A percentile compares a stretch with the other conserved stretches of the same genome.
Evolutionary conservation across 2,797 vertebrate species (phyloP).

Genomic region (Silurus aristotelis): DNA sequence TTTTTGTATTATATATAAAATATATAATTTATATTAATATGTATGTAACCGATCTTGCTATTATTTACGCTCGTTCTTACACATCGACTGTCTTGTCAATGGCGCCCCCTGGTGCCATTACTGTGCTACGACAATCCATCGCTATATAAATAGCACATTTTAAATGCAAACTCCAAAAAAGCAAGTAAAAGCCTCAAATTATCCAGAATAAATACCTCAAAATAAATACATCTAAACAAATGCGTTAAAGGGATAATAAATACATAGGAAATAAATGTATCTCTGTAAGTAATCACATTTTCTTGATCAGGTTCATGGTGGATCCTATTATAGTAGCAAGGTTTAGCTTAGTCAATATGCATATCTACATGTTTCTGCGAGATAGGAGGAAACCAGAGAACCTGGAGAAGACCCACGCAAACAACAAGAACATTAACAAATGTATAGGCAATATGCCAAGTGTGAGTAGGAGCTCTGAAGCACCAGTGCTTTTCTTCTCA

Average conservation of each 20-base stretch:
- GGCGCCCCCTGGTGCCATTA: constrained; percentile 27
- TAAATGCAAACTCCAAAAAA: background rate
- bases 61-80: background rate
- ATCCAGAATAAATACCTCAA: too few relatives aligned
- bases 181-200: background rate
- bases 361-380: too few relatives aligned
- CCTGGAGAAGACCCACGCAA: background rate
- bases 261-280: too few relatives aligned
- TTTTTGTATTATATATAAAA: background rate
- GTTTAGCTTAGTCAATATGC: too few relatives aligned
- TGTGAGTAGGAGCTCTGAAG: too few relatives aligned
- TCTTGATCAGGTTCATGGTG: too few relatives aligned
- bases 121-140: constrained; percentile 59
- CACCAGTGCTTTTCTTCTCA: background rate
- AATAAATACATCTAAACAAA: too few relatives aligned
- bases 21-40: background rate
- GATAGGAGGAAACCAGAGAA: background rate
- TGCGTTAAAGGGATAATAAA: too few relatives aligned
- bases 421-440: background rate
- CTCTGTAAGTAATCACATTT: too few relatives aligned
- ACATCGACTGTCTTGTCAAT: constrained; percentile 4
- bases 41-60: background rate
- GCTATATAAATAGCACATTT: background rate
- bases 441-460: background rate
- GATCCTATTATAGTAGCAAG: too few relatives aligned